phyloP scores from a whole-genome alignment of 2,888 invertebrate genomes.

The Dolichomitus sp. region DNA sequence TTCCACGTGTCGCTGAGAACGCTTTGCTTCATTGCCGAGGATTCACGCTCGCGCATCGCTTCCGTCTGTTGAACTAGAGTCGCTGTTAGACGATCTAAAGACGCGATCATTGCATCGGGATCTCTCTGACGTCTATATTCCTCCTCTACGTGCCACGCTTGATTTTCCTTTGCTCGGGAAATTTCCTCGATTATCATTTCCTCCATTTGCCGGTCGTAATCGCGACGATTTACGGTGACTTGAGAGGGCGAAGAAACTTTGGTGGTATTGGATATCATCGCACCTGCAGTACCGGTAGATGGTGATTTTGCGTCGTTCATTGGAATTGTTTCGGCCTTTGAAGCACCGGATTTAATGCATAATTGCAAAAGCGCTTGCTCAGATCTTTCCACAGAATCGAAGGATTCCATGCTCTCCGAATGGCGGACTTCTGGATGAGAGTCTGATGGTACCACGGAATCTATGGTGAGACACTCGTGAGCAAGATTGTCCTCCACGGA shows the following conservation, averaged over 20 bases:
- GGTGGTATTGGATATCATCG: background rate
- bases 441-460: conserved; percentile 13
- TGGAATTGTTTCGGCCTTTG: conserved; percentile 63
- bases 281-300: background rate
- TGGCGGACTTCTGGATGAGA: conserved; percentile 57
- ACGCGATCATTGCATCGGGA: conserved; percentile 91
- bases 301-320: conserved; percentile 30
- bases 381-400: conserved; percentile 81
- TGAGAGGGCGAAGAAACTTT: background rate
- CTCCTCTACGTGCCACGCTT: conserved; percentile 74
- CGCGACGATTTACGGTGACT: background rate
- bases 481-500: conserved; percentile 63
- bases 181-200: background rate
- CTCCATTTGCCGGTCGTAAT: conserved; percentile 11
- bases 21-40: conserved; percentile 84
- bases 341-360: conserved; percentile 74
- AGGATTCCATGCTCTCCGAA: conserved; percentile 80
- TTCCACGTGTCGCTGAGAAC: conserved; percentile 91
- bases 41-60: conserved; percentile 87
- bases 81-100: conserved; percentile 89
- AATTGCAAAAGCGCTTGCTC: conserved; percentile 79
- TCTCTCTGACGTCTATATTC: conserved; percentile 87
- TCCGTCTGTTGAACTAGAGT: conserved; percentile 90
- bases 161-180: background rate
- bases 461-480: conserved; percentile 25